Evolutionary conservation across 1,140 invertebrate genomes (phyloP), one percentile per base, ranked within the genome.

Genomic region (Bombus waltoni): DNA sequence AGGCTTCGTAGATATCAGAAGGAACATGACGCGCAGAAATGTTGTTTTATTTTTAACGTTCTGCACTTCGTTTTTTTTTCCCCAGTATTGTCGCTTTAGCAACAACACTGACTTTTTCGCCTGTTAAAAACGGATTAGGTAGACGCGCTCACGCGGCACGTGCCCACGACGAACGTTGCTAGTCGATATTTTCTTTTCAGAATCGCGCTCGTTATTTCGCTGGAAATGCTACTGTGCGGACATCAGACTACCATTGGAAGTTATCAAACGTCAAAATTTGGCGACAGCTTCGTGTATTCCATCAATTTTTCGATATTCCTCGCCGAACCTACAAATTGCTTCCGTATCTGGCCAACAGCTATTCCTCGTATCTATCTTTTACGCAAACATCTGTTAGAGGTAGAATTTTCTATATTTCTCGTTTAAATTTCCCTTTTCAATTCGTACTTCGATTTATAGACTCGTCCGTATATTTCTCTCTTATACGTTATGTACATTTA

Each of bases 111-210:
- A 38, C 1, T 70, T 70, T 70, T 70, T 40, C 22, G 35, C 66
- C 35, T 70, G 35, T 70, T 70, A 70, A 70, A 70, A 70, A 38
- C 35, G 35, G 66, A 70, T 70, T 70, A 18, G 35, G 66, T 35
- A 25, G 25, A 25, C 35, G 38, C 35, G 9, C 22, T 25, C 35
- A 25, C 22, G 35, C 66, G 38, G 22, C 35, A 38, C 28, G 18
- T 70, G 28, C 22, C 0, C 66, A 11, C 35, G 11, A 25, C 10
- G 25, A 70, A 38, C 11, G 66, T 38, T 70, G 28, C 4, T 22
- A 38, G 66, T 70, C 66, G 66, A 70, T 70, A 70, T 70, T 38
- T 35, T 70, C 66, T 70, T 70, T 70, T 40, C 4, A 25, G 22
- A 70, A 70, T 38, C 66, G 35, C 3, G 38, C 66, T 70, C 22